Evolutionary conservation across 2,888 invertebrate species (phyloP).

Genomic region (Drepana falcataria): DNA sequence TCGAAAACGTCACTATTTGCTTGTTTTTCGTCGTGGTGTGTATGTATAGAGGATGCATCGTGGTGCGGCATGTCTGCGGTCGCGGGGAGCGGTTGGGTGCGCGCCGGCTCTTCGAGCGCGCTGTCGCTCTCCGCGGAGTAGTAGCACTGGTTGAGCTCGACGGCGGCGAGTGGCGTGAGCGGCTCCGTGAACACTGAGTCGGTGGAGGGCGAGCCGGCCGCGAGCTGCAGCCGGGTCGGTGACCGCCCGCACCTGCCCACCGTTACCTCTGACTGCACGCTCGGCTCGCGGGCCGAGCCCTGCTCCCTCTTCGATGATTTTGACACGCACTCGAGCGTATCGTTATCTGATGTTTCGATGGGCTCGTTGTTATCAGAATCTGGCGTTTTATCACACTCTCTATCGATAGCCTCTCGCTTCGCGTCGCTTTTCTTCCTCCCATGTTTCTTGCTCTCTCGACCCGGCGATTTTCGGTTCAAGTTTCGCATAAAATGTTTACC

Average conservation of each 20-base stretch:
- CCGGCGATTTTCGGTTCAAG: conserved; percentile 64
- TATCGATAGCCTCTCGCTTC: conserved; percentile 56
- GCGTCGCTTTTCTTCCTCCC: conserved; percentile 59
- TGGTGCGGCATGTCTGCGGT: conserved; percentile 57
- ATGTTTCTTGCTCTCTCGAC: conserved; percentile 63
- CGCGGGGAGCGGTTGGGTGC: conserved; percentile 30
- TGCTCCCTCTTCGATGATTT: conserved; percentile 49
- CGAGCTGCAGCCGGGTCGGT: conserved; percentile 65
- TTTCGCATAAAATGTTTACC: conserved; percentile 77
- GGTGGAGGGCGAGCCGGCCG: conserved; percentile 64
- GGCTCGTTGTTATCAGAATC: conserved; percentile 70
- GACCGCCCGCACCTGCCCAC: conserved; percentile 70
- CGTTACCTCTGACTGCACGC: conserved; percentile 68
- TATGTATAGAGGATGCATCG: conserved; percentile 49
- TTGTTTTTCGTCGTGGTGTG: conserved; percentile 55
- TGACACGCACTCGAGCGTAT: conserved; percentile 68
- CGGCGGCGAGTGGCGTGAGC: conserved; percentile 80
- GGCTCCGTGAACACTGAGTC: conserved; percentile 87
- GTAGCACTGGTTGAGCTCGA: conserved; percentile 82
- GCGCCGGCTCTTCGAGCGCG: conserved; percentile 57
- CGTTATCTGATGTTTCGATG: conserved; percentile 69
- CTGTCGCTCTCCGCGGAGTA: conserved; percentile 80
- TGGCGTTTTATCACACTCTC: conserved; percentile 67
- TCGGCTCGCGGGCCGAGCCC: conserved; percentile 35
- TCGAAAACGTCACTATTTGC: conserved; percentile 58